Base-by-base conservation (phyloP, 2,888 invertebrate genomes). In the Drosophila aldrichi region DNA sequence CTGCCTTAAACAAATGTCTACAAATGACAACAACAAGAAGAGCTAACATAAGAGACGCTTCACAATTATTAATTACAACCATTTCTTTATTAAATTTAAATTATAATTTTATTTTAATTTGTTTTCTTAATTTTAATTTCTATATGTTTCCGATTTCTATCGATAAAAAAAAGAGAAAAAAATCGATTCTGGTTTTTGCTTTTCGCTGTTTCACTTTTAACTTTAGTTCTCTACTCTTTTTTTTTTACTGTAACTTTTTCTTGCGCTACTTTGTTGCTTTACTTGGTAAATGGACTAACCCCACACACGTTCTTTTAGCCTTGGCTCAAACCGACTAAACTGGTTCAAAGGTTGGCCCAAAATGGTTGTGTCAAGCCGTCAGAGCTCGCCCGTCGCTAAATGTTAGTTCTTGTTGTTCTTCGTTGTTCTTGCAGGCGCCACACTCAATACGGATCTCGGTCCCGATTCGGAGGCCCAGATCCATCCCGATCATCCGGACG, bases 401-500 rank as follows among this genome's bases (percentile, higher is more conserved):
- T 91, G 92, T 92, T 92, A 93, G 93, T 93, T 93, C 92, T 93
- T 92, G 94, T 94, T 94, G 94, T 95, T 94, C 44, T 95, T 94
- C 44, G 94, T 94, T 94, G 95, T 94, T 92, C 65, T 94, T 94
- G 91, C 95, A 95, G 95, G 95, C 91, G 94, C 94, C 81, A 94
- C 94, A 60, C 94, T 94, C 82, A 94, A 94, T 91, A 94, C 94
- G 74, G 95, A 95, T 91, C 94, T 95, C 82, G 90, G 93, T 79
- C 95, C 95, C 55, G 95, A 95, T 89, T 94, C 94, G 56, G 95
- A 93, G 76, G 95, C 95, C 79, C 95, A 95, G 68, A 95, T 95
- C 82, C 95, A 95, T 73, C 95, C 95, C 43, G 93, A 95, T 14
- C 94, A 94, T 46, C 93, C 94, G 29, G 88, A 82, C 41, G 82